These are phyloP conservation scores for Helicolenus hilgendorfi DNA, from an alignment of 2,797 vertebrate genomes.

Conservation along the genomic window DNA sequence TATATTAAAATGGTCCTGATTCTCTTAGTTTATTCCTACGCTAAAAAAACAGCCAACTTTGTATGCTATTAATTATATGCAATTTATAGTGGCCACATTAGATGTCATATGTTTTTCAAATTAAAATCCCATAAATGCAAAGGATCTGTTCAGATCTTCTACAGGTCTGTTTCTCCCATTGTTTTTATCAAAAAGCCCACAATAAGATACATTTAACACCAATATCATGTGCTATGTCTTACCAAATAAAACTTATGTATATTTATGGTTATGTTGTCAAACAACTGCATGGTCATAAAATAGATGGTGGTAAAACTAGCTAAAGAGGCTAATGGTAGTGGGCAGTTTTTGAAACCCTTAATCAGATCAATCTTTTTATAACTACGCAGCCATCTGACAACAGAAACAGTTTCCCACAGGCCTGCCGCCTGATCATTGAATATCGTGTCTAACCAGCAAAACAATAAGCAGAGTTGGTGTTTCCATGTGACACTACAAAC, in stretches of 20 bases:
- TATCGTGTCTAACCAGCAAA: constrained; percentile 7
- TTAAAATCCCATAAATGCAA: too few species aligned
- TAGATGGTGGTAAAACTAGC: constrained; percentile 12
- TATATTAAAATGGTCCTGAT: background rate
- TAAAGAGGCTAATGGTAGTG: background rate
- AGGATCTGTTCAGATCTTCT: too few species aligned
- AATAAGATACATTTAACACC: too few species aligned
- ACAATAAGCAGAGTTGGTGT: background rate
- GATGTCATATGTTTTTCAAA: background rate
- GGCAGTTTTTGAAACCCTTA: constrained; percentile 7
- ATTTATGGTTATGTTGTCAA: background rate
- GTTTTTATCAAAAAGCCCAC: too few species aligned
- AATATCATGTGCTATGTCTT: background rate
- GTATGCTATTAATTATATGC: too few species aligned
- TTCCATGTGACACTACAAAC: background rate
- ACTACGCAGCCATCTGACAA: background rate
- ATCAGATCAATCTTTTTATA: constrained; percentile 35
- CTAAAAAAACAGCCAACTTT: too few species aligned
- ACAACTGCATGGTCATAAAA: background rate
- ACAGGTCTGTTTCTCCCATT: too few species aligned
- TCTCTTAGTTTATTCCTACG: background rate
- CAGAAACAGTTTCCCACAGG: constrained; percentile 7
- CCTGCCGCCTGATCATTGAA: constrained; percentile 16
- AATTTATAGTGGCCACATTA: background rate
- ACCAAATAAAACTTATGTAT: background rate